Conservation (phyloP, 2,113 vertebrate species). For the Scophthalmus maximus region DNA sequence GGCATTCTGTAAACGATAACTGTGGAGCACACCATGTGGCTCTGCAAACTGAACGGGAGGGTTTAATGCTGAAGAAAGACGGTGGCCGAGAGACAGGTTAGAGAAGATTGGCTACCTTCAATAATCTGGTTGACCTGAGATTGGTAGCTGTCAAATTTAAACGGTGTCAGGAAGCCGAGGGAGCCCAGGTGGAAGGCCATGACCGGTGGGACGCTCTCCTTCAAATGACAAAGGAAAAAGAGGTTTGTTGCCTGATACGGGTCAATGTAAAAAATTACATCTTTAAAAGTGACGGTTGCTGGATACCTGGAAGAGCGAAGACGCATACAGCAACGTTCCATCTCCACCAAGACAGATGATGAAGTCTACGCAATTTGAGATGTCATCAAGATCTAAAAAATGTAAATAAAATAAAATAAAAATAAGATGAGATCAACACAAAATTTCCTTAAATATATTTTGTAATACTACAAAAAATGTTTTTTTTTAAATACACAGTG, state of each 20-base stretch:
- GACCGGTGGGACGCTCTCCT: constrained; percentile 86
- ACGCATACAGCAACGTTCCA: constrained; percentile 86
- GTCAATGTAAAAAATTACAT: not conserved
- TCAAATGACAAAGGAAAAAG: not conserved
- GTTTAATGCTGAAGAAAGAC: not conserved
- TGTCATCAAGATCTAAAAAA: constrained; percentile 87
- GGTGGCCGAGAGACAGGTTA: not conserved
- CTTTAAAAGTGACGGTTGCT: not conserved
- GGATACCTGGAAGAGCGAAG: constrained; percentile 86
- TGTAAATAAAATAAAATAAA: not conserved
- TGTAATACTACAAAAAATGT: not conserved
- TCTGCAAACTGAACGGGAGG: not conserved
- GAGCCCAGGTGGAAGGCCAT: constrained; percentile 88
- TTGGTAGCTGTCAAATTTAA: constrained; percentile 85
- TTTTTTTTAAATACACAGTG: not conserved
- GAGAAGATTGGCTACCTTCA: constrained; percentile 75
- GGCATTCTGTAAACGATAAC: not conserved
- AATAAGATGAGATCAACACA: no score
- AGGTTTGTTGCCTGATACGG: not conserved
- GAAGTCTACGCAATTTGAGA: constrained; percentile 85
- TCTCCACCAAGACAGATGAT: constrained; percentile 88
- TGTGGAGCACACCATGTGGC: not conserved
- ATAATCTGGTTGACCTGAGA: constrained; percentile 85
- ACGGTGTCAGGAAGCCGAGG: constrained; percentile 85
- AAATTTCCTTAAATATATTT: no score